Evolutionary conservation across 2,888 invertebrate species (phyloP).

Genomic region (Hermodice carunculata): DNA sequence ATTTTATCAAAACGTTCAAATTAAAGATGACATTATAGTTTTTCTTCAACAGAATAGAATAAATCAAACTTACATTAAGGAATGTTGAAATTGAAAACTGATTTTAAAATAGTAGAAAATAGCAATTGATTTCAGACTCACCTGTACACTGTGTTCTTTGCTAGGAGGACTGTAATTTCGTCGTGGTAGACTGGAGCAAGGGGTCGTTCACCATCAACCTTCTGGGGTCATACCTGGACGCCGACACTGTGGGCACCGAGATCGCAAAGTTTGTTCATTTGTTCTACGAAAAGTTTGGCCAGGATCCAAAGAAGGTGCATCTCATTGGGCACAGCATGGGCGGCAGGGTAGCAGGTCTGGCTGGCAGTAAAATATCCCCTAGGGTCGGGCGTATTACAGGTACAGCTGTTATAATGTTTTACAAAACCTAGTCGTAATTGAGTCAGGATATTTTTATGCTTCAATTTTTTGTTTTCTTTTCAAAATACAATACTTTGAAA

Average conservation of each 20-base stretch:
- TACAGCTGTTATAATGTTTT: not conserved
- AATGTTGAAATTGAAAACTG: too few species aligned
- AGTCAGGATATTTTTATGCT: too few species aligned
- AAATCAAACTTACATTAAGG: too few species aligned
- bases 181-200: conserved; percentile 11
- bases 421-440: too few species aligned
- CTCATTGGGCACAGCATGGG: conserved; percentile 12
- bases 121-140: too few species aligned
- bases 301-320: not conserved
- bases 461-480: too few species aligned
- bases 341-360: not conserved
- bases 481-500: too few species aligned
- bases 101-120: too few species aligned
- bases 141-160: too few species aligned
- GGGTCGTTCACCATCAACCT: not conserved
- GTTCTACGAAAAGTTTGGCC: not conserved
- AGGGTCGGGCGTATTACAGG: conserved; percentile 5
- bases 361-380: not conserved
- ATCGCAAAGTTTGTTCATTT: not conserved
- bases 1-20: not conserved
- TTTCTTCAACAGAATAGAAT: not conserved
- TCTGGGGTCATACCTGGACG: not conserved
- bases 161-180: conserved; percentile 7
- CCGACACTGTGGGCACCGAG: not conserved
- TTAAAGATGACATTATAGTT: not conserved